phyloP scores from a whole-genome alignment of 2,113 vertebrate species.

The Tychaedon coryphoeus region DNA sequence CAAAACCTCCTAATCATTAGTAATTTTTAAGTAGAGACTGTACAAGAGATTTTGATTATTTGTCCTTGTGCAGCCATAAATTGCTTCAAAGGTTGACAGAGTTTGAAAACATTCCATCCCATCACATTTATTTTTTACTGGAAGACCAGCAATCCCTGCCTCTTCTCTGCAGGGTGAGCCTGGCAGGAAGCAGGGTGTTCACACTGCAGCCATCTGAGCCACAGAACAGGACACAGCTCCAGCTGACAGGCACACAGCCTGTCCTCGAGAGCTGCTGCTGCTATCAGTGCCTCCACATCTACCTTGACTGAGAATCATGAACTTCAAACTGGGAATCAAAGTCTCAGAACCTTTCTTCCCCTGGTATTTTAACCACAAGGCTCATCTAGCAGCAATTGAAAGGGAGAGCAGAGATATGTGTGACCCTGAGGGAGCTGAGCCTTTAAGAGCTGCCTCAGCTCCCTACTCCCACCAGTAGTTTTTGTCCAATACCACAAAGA shows the following conservation, averaged over 20 bases:
- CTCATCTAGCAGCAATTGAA: not conserved
- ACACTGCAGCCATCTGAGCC: not conserved
- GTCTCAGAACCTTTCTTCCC: not conserved
- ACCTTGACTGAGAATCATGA: not conserved
- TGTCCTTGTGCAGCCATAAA: not conserved
- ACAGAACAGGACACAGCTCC: not conserved
- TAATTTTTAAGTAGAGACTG: not conserved
- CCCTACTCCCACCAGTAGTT: not conserved
- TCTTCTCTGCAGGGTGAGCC: rapidly evolving
- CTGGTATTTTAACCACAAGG: not conserved
- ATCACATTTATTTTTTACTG: not conserved
- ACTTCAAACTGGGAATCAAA: not conserved
- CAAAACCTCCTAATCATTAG: not conserved
- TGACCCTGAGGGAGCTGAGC: not conserved
- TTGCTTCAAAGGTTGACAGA: not conserved
- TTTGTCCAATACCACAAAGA: not conserved
- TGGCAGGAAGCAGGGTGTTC: not conserved
- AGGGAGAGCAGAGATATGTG: not conserved
- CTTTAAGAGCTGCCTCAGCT: not conserved
- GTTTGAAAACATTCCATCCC: not conserved
- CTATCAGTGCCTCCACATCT: not conserved
- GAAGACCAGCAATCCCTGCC: not conserved
- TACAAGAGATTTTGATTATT: not conserved
- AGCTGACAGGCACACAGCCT: not conserved
- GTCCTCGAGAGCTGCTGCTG: not conserved